Evolutionary conservation across 23 tunicate genomes (phyloP).

Genomic region (Diplosoma virens): DNA sequence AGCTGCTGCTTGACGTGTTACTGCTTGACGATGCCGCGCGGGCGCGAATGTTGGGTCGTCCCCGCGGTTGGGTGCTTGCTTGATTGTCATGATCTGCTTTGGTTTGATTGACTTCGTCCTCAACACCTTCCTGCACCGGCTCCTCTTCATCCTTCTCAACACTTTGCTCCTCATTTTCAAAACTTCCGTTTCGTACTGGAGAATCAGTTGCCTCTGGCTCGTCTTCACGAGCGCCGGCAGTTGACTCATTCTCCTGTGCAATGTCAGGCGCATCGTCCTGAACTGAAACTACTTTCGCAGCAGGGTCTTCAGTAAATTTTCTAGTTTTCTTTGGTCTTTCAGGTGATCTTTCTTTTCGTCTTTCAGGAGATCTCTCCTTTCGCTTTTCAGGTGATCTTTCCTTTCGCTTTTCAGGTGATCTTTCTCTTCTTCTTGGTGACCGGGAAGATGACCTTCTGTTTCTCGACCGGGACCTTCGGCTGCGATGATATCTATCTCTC

Average conservation of each 20-base stretch:
- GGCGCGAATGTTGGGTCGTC: slow-evolving; percentile 9
- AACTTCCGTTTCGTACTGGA: too few species aligned
- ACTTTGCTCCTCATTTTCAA: not conserved
- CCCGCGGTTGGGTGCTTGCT: not conserved
- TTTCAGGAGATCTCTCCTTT: not conserved
- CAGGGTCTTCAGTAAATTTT: not conserved
- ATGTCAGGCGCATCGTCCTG: not conserved
- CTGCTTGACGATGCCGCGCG: slow-evolving; percentile 10
- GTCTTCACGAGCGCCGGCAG: not conserved
- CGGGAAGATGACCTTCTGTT: slow-evolving; percentile 5
- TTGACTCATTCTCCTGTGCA: too few species aligned
- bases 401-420: not conserved
- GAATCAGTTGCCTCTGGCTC: not conserved
- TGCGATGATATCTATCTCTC: slow-evolving; percentile 44
- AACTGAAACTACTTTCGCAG: not conserved
- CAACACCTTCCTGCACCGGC: too few species aligned
- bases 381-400: not conserved
- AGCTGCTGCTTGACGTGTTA: not conserved
- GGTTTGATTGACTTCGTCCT: not conserved
- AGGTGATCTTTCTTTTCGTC: not conserved
- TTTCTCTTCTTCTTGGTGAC: slow-evolving; percentile 14
- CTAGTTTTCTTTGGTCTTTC: not conserved
- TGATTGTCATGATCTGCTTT: too few species aligned
- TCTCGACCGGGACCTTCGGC: slow-evolving; percentile 41
- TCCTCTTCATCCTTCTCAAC: too few species aligned